Percentiles rank a stretch among this genome's conserved stretches.
Conservation (phyloP, 2,113 vertebrate species). For the Lampris incognitus region DNA sequence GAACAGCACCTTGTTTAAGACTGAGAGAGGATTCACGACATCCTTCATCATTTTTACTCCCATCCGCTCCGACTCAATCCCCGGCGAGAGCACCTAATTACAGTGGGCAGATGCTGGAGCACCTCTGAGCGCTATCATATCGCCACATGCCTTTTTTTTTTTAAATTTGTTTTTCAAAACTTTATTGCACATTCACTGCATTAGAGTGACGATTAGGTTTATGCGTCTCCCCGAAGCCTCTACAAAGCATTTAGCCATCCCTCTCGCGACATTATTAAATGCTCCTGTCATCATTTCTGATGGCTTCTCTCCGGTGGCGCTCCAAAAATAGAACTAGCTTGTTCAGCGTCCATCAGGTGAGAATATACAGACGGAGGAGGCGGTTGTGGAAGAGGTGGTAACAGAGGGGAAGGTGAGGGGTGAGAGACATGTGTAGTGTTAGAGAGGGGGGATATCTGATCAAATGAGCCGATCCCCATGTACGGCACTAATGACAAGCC, state of each 20-base stretch:
- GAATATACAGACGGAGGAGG: constrained; percentile 23
- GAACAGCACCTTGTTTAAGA: background rate
- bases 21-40: constrained; percentile 28
- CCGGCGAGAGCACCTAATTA: constrained; percentile 26
- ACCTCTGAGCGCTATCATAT: constrained; percentile 6
- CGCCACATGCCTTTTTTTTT: constrained; percentile 14
- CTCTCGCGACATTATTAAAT: constrained; percentile 46
- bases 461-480: constrained; percentile 64
- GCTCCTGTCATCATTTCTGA: constrained; percentile 57
- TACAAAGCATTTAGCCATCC: constrained; percentile 42
- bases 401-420: constrained; percentile 31
- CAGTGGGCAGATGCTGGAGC: constrained; percentile 4
- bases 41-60: constrained; percentile 3
- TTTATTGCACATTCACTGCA: constrained; percentile 41
- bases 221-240: constrained; percentile 20
- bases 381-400: constrained; percentile 12
- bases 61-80: background rate
- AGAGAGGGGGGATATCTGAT: constrained; percentile 56
- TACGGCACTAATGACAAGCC: constrained; percentile 67
- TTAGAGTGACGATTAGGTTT: constrained; percentile 32
- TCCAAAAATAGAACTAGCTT: constrained; percentile 62
- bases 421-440: constrained; percentile 20
- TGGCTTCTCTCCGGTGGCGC: constrained; percentile 51
- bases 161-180: background rate
- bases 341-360: constrained; percentile 37